Evolutionary conservation across 2,797 vertebrate species (phyloP).

Genomic region (Hippoglossus hippoglossus): DNA sequence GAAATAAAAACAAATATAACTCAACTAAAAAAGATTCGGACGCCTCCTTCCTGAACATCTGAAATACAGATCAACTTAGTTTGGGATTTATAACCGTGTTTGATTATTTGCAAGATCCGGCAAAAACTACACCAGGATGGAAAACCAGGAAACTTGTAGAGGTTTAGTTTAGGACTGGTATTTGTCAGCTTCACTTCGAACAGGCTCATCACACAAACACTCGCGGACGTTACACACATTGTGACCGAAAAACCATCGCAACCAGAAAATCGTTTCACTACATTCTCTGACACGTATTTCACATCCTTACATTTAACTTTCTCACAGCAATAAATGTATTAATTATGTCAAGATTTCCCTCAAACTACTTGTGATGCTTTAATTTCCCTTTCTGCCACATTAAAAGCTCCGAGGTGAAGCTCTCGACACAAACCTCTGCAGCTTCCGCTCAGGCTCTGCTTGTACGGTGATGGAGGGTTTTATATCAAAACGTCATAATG

Average conservation of each 20-base stretch:
- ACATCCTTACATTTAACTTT: not conserved
- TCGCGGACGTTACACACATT: too few relatives aligned
- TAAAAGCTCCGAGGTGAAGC: too few relatives aligned
- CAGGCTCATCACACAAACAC: too few relatives aligned
- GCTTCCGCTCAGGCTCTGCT: constrained; percentile 4
- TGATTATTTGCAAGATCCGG: too few relatives aligned
- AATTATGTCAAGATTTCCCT: too few relatives aligned
- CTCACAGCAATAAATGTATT: not conserved
- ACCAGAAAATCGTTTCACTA: not conserved
- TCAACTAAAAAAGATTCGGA: not conserved
- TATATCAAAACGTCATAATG: constrained; percentile 56
- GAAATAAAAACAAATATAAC: not conserved
- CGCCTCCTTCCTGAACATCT: not conserved
- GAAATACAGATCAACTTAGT: not conserved
- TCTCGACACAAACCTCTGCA: constrained; percentile 1
- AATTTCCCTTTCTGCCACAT: not conserved
- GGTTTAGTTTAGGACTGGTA: too few relatives aligned
- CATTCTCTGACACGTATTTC: too few relatives aligned
- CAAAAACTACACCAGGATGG: too few relatives aligned
- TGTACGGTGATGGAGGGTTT: constrained; percentile 35
- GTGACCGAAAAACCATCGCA: not conserved
- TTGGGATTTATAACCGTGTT: too few relatives aligned
- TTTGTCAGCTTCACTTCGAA: too few relatives aligned
- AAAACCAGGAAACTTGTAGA: too few relatives aligned
- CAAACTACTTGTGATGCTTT: not conserved